Evolutionary conservation across 2,888 invertebrate species (phyloP).

Genomic region (Timema podura): DNA sequence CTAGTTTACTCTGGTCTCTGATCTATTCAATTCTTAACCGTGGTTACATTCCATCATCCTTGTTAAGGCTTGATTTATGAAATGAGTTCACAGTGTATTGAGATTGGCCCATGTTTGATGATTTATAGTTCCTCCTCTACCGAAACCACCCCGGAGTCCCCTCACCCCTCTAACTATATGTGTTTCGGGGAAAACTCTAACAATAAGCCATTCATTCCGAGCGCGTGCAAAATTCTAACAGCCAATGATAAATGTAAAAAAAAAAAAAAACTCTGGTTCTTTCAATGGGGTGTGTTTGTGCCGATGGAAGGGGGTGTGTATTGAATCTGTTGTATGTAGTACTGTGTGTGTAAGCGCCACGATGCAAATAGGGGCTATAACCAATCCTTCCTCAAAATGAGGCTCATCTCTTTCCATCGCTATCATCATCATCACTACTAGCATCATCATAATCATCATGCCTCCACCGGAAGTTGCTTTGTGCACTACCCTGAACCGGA

Average conservation of each 20-base stretch:
- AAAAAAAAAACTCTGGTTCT: neutral
- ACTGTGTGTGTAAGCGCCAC: neutral
- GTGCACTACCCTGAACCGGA: conserved; percentile 25
- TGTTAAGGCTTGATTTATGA: no score
- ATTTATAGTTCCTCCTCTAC: conserved; percentile 1
- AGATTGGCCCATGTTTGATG: neutral
- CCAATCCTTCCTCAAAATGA: neutral
- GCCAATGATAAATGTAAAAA: conserved; percentile 12
- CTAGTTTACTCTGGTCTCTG: no score
- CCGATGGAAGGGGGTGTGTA: neutral
- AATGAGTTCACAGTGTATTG: no score
- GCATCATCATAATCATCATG: conserved; percentile 1
- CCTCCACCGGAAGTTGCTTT: conserved; percentile 26
- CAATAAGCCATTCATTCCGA: no score
- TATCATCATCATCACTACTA: conserved; percentile 1
- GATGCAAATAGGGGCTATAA: conserved; percentile 12
- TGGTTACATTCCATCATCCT: no score
- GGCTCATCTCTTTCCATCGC: neutral
- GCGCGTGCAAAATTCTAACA: conserved; percentile 12
- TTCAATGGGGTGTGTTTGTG: neutral
- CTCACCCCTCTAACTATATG: neutral
- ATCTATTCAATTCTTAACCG: no score
- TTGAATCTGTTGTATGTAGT: neutral
- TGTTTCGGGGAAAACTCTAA: no score
- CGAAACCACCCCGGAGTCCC: neutral